A percentile compares a stretch with the other conserved stretches of the same genome.
Conservation (phyloP, 2,888 invertebrate species). For the Elaeidobius kamerunicus region DNA sequence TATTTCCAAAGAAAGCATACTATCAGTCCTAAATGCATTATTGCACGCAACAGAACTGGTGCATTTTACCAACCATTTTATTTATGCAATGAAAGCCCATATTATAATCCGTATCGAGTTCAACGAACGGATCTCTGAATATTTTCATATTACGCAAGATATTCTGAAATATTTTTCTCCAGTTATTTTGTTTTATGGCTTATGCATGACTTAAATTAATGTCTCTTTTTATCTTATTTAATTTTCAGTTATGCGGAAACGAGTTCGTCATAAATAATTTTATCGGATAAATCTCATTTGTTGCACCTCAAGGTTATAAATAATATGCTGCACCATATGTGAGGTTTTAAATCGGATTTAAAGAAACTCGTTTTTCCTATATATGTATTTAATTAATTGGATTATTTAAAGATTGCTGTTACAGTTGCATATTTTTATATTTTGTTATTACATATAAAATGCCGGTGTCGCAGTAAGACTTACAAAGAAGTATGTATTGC, state of each 20-base stretch:
- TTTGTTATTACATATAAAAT: too few species aligned
- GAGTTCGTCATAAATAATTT: constrained; percentile 1
- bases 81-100: constrained; percentile 27
- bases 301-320: constrained; percentile 15
- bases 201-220: constrained; percentile 6
- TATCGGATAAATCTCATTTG: constrained; percentile 12
- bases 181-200: constrained; percentile 18
- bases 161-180: constrained; percentile 21
- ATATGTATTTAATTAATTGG: too few species aligned
- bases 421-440: too few species aligned
- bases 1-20: too few species aligned
- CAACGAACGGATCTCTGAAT: constrained; percentile 27
- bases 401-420: too few species aligned
- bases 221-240: background rate
- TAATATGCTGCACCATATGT: constrained; percentile 3
- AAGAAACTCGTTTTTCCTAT: background rate
- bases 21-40: too few species aligned
- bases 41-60: background rate
- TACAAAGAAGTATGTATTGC: too few species aligned
- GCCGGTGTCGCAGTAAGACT: too few species aligned
- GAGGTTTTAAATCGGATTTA: background rate
- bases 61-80: constrained; percentile 20
- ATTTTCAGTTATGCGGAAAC: constrained; percentile 17
- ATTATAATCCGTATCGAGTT: constrained; percentile 27
- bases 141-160: constrained; percentile 26